Percentiles rank a stretch among this genome's conserved stretches.
These are phyloP conservation scores for Eristalinus sepulchralis DNA, from an alignment of 2,888 invertebrate species.

Conservation along the genomic window DNA sequence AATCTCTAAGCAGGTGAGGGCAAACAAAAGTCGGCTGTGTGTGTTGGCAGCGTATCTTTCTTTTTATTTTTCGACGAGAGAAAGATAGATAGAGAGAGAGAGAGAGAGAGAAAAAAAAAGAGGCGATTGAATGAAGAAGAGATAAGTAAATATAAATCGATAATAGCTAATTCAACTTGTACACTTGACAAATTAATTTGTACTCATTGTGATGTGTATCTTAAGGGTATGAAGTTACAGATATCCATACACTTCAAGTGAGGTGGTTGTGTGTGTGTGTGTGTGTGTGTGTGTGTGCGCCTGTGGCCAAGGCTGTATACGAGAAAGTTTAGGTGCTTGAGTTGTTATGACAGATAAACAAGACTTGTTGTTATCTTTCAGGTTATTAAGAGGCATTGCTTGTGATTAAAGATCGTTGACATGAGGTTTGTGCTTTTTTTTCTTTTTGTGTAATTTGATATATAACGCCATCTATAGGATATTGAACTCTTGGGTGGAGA, in stretches of 20 bases:
- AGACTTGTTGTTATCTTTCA: conserved; percentile 6
- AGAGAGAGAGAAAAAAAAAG: conserved; percentile 3
- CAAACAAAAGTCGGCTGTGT: conserved; percentile 40
- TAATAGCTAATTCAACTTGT: conserved; percentile 66
- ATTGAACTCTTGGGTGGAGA: neutral
- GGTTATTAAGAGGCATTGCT: neutral
- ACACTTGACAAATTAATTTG: conserved; percentile 63
- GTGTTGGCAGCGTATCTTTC: conserved; percentile 8
- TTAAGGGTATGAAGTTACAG: conserved; percentile 32
- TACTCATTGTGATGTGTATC: conserved; percentile 50
- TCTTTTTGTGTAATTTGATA: neutral
- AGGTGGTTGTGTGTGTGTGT: neutral
- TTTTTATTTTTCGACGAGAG: conserved; percentile 14
- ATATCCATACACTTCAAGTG: neutral
- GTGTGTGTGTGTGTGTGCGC: neutral
- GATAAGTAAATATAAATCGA: conserved; percentile 57
- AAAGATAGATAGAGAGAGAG: neutral
- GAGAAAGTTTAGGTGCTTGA: conserved; percentile 19
- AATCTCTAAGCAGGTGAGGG: conserved; percentile 53
- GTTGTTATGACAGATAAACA: conserved; percentile 30
- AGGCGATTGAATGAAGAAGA: conserved; percentile 8
- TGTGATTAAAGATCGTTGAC: conserved; percentile 32
- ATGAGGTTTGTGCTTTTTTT: neutral
- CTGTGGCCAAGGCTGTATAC: conserved; percentile 19
- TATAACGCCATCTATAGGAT: neutral